Evolutionary conservation across 2,888 invertebrate genomes (phyloP).

Genomic region (Lycaena phlaeas): DNA sequence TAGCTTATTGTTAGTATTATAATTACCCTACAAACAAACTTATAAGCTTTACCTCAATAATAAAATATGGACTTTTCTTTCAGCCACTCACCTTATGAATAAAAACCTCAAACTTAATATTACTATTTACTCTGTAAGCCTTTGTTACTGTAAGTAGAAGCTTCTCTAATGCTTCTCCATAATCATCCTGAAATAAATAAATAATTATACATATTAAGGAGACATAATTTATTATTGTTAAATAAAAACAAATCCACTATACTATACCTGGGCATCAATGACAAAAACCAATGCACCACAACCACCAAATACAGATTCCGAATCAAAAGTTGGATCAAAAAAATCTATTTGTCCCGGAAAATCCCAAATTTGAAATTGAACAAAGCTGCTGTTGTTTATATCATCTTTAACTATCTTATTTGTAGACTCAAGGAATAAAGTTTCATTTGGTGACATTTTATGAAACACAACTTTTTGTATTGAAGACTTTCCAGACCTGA

Average conservation of each 20-base stretch:
- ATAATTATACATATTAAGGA: neutral
- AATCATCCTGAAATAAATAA: constrained; percentile 84
- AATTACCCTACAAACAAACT: too few species aligned
- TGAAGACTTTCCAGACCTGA: constrained; percentile 99
- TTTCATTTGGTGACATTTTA: constrained; percentile 99
- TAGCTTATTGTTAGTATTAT: too few species aligned
- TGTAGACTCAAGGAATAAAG: constrained; percentile 97
- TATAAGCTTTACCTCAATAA: too few species aligned
- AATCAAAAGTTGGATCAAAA: constrained; percentile 96
- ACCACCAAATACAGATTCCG: constrained; percentile 95
- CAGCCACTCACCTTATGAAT: constrained; percentile 86
- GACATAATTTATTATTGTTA: constrained; percentile 9
- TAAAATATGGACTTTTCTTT: too few species aligned
- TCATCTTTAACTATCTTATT: constrained; percentile 99
- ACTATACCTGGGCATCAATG: constrained; percentile 91
- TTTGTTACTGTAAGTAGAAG: constrained; percentile 94
- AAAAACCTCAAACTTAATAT: constrained; percentile 98
- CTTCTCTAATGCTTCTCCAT: constrained; percentile 94
- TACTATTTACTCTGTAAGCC: constrained; percentile 95
- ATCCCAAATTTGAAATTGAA: constrained; percentile 99
- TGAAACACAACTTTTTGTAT: constrained; percentile 99
- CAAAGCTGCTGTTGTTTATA: constrained; percentile 95
- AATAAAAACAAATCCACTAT: neutral
- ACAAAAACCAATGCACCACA: constrained; percentile 99
- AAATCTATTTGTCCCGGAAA: constrained; percentile 99